phyloP scores from a whole-genome alignment of 2,888 invertebrate genomes.

The Brachyptera putata region DNA sequence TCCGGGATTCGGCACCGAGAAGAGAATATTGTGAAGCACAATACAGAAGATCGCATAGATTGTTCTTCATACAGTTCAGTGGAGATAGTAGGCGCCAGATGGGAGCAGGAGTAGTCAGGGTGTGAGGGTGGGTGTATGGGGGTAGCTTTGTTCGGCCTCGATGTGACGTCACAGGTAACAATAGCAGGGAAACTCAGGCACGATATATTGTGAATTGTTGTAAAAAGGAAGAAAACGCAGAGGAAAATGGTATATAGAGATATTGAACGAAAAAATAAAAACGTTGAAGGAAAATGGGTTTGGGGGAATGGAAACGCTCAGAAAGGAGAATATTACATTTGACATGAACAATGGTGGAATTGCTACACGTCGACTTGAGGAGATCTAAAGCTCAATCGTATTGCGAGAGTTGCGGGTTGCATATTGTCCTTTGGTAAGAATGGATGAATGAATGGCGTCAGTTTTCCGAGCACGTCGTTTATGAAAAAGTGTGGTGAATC shows the following conservation, averaged over 20 bases:
- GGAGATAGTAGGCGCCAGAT: neutral
- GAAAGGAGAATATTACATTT: neutral
- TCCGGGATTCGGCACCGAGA: neutral
- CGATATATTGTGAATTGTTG: neutral
- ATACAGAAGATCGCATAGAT: neutral
- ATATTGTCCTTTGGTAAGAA: neutral
- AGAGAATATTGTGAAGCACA: neutral
- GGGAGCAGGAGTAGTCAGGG: too few relatives aligned
- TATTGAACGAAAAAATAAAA: neutral
- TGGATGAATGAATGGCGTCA: neutral
- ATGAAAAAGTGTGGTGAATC: neutral
- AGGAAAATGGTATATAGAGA: neutral
- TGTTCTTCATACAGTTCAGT: neutral
- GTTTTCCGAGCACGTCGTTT: neutral
- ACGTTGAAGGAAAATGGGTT: neutral
- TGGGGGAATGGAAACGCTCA: neutral
- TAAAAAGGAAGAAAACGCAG: neutral
- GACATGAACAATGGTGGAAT: neutral
- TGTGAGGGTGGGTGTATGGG: neutral
- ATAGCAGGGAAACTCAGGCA: neutral
- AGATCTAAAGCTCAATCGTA: neutral
- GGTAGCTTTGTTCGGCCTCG: neutral
- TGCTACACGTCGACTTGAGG: neutral
- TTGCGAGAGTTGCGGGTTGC: neutral
- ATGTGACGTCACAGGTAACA: neutral